Percentiles rank a stretch among this genome's conserved stretches.
Evolutionary conservation across 2,113 vertebrate genomes (phyloP).

Genomic region (Pseudolaguvia tuberculata): DNA sequence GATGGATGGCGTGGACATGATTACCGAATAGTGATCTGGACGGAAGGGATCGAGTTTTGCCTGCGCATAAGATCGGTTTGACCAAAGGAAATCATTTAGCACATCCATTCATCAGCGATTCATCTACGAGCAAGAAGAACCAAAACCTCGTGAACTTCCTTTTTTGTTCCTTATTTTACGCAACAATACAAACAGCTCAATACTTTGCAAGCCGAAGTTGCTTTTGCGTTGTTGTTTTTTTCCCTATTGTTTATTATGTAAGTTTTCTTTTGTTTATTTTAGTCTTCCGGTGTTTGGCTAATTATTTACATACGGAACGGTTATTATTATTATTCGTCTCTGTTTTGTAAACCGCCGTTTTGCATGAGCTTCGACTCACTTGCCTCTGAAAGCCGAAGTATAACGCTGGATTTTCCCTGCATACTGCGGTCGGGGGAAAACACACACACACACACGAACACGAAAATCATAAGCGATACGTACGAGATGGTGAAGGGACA

Average conservation of each 20-base stretch:
- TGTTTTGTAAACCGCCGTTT: not conserved
- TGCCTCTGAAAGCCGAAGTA: not conserved
- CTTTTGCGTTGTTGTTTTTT: too few species aligned
- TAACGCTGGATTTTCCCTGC: conserved; percentile 22
- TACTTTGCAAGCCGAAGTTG: too few species aligned
- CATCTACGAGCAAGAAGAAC: not conserved
- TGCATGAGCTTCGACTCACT: conserved; percentile 11
- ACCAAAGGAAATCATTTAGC: conserved; percentile 2
- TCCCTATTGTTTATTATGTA: too few species aligned
- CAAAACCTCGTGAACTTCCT: not conserved
- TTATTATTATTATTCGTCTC: not conserved
- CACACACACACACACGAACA: not conserved
- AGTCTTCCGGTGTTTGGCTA: not conserved
- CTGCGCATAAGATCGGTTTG: not conserved
- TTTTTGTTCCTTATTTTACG: too few species aligned
- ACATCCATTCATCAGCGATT: not conserved
- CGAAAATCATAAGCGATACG: not conserved
- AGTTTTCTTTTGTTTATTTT: not conserved
- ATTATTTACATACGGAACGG: not conserved
- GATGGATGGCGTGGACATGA: not conserved
- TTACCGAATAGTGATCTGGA: not conserved
- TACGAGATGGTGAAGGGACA: not conserved
- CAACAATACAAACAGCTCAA: too few species aligned
- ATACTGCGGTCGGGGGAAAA: not conserved
- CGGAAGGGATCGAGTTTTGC: not conserved